Evolutionary conservation across 2,797 vertebrate genomes (phyloP).

Genomic region (Lepus townsendii): DNA sequence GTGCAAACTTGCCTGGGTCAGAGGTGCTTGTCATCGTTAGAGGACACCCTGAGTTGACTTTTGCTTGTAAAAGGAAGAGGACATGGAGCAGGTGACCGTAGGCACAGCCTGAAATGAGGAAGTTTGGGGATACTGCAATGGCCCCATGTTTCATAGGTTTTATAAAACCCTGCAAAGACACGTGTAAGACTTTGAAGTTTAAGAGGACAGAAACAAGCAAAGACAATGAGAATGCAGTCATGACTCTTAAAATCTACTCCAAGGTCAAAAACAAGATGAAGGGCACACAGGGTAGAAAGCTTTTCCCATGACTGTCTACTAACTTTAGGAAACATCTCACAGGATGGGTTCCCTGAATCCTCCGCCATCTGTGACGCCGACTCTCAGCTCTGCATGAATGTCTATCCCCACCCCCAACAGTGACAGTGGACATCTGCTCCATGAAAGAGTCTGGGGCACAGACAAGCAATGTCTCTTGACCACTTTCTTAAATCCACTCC

Average conservation of each 20-base stretch:
- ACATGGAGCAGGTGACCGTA: neutral
- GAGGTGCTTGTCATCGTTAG: neutral
- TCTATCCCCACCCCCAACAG: neutral
- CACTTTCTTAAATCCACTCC: neutral
- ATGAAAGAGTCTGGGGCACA: neutral
- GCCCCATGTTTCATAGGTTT: neutral
- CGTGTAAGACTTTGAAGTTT: neutral
- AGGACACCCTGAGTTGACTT: neutral
- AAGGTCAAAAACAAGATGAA: neutral
- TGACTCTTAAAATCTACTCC: neutral
- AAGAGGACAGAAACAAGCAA: neutral
- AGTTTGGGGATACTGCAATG: neutral
- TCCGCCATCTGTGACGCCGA: neutral
- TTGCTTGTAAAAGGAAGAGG: conserved; percentile 11
- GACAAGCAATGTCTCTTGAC: neutral
- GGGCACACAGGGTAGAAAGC: neutral
- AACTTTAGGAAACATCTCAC: neutral
- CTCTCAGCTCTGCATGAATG: neutral
- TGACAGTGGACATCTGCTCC: neutral
- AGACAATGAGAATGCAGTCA: neutral
- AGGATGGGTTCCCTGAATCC: neutral
- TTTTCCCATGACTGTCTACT: neutral
- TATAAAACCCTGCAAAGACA: neutral
- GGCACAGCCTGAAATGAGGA: neutral
- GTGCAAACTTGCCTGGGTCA: neutral